A percentile compares a stretch with the other conserved stretches of the same genome.
These are phyloP conservation scores for Lerista edwardsae DNA, from an alignment of 2,797 vertebrate genomes.

Conservation along the genomic window DNA sequence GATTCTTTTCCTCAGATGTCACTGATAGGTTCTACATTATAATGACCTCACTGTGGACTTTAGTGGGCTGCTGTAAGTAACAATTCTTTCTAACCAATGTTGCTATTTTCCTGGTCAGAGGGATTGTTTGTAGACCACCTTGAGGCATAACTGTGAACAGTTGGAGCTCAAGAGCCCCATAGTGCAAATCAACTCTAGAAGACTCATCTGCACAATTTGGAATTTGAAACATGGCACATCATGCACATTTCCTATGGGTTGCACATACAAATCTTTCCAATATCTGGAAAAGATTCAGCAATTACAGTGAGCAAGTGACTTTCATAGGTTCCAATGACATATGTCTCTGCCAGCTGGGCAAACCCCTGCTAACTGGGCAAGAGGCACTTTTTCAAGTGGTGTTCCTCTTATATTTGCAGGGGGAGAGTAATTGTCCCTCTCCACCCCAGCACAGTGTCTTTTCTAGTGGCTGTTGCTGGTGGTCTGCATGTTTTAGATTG, in stretches of 20 bases:
- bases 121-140: background rate
- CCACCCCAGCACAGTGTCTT: no score
- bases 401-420: no score
- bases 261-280: background rate
- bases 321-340: background rate
- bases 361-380: no score
- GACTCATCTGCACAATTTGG: background rate
- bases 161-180: background rate
- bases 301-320: background rate
- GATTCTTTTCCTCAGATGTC: background rate
- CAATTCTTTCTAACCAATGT: background rate
- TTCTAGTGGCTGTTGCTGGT: no score
- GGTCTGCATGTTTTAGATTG: no score
- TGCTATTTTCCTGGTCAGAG: background rate
- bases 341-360: no score
- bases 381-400: no score
- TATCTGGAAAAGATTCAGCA: background rate
- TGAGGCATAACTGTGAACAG: background rate
- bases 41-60: background rate
- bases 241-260: background rate
- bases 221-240: background rate
- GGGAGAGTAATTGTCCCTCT: no score
- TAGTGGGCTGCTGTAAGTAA: no score
- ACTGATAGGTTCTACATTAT: background rate
- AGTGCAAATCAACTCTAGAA: slow-evolving; percentile 8